Percentiles rank a stretch among this genome's conserved stretches.
Conservation (phyloP, 2,113 vertebrate genomes). For the Prolemur simus region DNA sequence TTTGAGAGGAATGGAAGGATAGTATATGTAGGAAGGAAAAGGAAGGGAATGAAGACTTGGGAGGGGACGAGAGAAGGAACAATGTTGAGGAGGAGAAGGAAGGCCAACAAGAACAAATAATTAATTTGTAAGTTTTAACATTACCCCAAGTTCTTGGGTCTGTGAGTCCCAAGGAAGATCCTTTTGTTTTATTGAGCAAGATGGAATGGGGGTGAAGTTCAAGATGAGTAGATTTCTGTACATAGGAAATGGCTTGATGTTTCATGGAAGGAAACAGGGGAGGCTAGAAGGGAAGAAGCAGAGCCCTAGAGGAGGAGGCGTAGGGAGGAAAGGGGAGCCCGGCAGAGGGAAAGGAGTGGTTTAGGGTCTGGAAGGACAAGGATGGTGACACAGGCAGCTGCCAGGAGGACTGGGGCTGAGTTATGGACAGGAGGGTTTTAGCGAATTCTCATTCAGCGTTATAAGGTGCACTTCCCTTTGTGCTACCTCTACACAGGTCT, state of each 20-base stretch:
- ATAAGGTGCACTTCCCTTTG: not conserved
- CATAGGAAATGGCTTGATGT: not conserved
- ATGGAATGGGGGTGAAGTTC: not conserved
- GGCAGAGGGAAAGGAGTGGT: not conserved
- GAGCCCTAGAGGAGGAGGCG: not conserved
- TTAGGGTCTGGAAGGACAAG: not conserved
- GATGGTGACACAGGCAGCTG: too few relatives aligned
- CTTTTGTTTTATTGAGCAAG: not conserved
- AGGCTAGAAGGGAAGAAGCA: not conserved
- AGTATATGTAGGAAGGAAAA: not conserved
- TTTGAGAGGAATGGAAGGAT: not conserved
- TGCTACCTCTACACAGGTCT: not conserved
- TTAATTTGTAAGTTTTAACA: not conserved
- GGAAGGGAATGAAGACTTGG: not conserved
- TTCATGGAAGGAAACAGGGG: not conserved
- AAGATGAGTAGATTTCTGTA: not conserved
- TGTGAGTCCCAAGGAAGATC: not conserved
- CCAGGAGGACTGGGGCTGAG: not conserved
- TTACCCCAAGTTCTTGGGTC: not conserved
- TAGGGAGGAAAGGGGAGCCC: fast-evolving
- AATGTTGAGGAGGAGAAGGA: not conserved
- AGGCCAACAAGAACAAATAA: not conserved
- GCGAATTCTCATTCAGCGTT: not conserved
- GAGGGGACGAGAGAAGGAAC: not conserved
- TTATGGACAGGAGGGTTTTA: not conserved